These are phyloP conservation scores for Drosophila santomea DNA, from an alignment of 1,140 invertebrate species.

Conservation along the genomic window DNA sequence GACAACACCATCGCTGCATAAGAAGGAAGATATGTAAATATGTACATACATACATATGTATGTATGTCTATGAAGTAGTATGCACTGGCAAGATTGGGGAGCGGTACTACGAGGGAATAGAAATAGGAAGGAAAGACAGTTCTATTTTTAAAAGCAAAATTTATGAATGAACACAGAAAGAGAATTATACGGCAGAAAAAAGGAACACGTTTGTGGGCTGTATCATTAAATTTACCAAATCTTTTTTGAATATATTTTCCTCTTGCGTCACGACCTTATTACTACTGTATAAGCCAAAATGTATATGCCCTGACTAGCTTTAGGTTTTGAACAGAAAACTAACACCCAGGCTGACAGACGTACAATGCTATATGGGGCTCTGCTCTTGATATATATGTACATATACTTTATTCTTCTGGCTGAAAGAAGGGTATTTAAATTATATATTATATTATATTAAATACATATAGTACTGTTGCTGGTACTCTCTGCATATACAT, in stretches of 20 bases:
- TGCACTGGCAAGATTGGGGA: not conserved
- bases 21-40: not conserved
- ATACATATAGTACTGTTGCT: too few species aligned
- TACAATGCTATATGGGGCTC: too few species aligned
- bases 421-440: too few species aligned
- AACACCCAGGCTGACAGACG: too few species aligned
- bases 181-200: constrained; percentile 32
- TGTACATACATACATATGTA: not conserved
- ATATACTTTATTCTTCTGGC: too few species aligned
- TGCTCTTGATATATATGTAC: too few species aligned
- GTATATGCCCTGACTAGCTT: too few species aligned
- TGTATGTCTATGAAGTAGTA: not conserved
- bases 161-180: constrained; percentile 68
- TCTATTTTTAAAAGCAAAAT: constrained; percentile 63
- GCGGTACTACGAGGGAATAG: not conserved
- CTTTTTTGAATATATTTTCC: not conserved
- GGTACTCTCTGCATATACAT: too few species aligned
- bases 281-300: not conserved
- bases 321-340: too few species aligned
- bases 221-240: constrained; percentile 3
- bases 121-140: constrained; percentile 17
- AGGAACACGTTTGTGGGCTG: not conserved
- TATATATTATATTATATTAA: too few species aligned
- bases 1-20: constrained; percentile 25
- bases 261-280: not conserved